Conservation (phyloP, 2,888 invertebrate species). For the Stictocephala bisonia region DNA sequence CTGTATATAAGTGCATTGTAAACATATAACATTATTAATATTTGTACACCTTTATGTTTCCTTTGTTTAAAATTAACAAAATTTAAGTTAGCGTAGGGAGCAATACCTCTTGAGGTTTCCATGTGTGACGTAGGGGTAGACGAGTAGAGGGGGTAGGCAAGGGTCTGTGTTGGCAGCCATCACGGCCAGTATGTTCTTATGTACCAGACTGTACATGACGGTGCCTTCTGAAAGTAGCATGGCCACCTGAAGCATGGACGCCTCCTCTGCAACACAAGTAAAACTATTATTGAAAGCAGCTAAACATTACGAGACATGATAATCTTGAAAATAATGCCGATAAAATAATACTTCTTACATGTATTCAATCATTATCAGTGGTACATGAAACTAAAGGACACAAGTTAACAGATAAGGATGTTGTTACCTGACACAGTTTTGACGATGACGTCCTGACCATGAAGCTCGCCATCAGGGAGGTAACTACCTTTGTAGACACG, state of each 20-base stretch:
- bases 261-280: slow-evolving; percentile 69
- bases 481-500: slow-evolving; percentile 83
- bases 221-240: slow-evolving; percentile 79
- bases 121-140: slow-evolving; percentile 77
- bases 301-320: too few relatives aligned
- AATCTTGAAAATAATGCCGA: too few relatives aligned
- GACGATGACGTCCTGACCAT: slow-evolving; percentile 72
- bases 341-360: too few relatives aligned
- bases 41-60: too few relatives aligned
- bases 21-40: too few relatives aligned
- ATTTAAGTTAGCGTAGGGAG: too few relatives aligned
- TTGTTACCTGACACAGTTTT: slow-evolving; percentile 91
- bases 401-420: too few relatives aligned
- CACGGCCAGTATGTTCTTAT: slow-evolving; percentile 77
- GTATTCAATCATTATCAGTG: too few relatives aligned
- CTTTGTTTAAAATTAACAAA: too few relatives aligned
- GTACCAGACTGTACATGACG: slow-evolving; percentile 76
- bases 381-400: too few relatives aligned
- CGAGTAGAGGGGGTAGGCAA: slow-evolving; percentile 71
- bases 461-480: slow-evolving; percentile 63
- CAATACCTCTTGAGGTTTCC: slow-evolving; percentile 80
- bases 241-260: slow-evolving; percentile 78
- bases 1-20: too few relatives aligned
- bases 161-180: slow-evolving; percentile 75
- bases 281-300: too few relatives aligned